phyloP scores from a whole-genome alignment of 2,888 invertebrate genomes.

The Blera fallax region DNA sequence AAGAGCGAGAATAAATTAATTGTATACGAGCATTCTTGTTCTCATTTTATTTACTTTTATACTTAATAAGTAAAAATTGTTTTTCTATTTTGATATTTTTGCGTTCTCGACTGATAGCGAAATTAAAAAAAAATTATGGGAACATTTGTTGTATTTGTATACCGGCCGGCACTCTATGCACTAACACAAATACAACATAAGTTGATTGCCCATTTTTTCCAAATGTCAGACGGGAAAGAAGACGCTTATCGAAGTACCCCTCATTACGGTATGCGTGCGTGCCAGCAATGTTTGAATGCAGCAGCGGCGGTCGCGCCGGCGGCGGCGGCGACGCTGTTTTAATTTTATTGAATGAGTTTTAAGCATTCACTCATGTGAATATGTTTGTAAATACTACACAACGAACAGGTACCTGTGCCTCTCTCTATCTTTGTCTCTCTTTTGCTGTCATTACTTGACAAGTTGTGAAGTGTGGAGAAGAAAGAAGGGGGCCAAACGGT shows the following conservation, averaged over 20 bases:
- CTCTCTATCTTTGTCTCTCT: constrained; percentile 8
- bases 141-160: neutral
- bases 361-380: neutral
- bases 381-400: constrained; percentile 46
- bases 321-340: constrained; percentile 36
- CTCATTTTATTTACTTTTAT: constrained; percentile 21
- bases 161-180: constrained; percentile 52
- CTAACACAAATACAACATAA: neutral
- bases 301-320: neutral
- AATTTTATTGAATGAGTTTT: constrained; percentile 60
- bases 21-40: neutral
- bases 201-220: constrained; percentile 10
- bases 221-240: neutral
- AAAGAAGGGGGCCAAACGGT: constrained; percentile 33
- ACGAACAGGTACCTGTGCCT: constrained; percentile 60
- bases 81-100: constrained; percentile 44
- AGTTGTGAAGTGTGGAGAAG: constrained; percentile 54
- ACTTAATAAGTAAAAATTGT: constrained; percentile 10
- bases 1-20: neutral
- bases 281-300: constrained; percentile 40
- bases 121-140: neutral
- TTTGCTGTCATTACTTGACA: constrained; percentile 62
- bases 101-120: constrained; percentile 26
- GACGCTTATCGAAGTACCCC: neutral
- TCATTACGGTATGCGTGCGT: neutral